phyloP scores from a whole-genome alignment of 2,888 invertebrate genomes.

The Melinaea marsaeus region DNA sequence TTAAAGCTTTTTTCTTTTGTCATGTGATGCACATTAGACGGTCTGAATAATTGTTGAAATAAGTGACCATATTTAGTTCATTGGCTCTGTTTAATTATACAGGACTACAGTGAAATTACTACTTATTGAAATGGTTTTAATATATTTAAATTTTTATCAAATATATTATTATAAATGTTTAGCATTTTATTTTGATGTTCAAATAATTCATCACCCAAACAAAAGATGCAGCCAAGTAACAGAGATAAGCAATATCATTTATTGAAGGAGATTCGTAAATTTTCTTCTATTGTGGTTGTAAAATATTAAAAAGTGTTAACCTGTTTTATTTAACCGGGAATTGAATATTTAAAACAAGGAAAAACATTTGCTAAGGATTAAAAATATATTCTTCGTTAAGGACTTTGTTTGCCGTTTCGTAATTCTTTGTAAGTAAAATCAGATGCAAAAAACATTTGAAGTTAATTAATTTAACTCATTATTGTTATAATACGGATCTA shows the following conservation, averaged over 20 bases:
- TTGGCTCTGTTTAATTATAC: slow-evolving; percentile 19
- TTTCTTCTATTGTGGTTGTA: slow-evolving; percentile 5
- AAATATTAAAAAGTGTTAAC: not conserved
- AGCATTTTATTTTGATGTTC: not conserved
- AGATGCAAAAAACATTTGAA: no score
- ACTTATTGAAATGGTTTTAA: not conserved
- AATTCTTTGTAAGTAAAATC: no score
- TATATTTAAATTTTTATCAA: not conserved
- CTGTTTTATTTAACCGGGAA: not conserved
- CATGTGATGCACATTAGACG: not conserved
- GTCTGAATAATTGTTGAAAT: slow-evolving; percentile 21
- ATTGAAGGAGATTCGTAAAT: slow-evolving; percentile 1
- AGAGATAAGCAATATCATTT: slow-evolving; percentile 7
- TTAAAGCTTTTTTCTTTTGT: slow-evolving; percentile 2
- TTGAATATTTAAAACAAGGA: not conserved
- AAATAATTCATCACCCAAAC: not conserved
- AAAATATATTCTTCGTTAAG: no score
- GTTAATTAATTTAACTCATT: no score
- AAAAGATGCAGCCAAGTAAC: slow-evolving; percentile 7
- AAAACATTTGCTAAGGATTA: no score
- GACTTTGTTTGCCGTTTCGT: no score
- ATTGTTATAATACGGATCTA: no score
- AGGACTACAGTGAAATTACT: slow-evolving; percentile 1
- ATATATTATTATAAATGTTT: not conserved
- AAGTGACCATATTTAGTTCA: slow-evolving; percentile 18